Evolutionary conservation across 2,888 invertebrate genomes (phyloP).

Genomic region (Ornithoptera priamus): DNA sequence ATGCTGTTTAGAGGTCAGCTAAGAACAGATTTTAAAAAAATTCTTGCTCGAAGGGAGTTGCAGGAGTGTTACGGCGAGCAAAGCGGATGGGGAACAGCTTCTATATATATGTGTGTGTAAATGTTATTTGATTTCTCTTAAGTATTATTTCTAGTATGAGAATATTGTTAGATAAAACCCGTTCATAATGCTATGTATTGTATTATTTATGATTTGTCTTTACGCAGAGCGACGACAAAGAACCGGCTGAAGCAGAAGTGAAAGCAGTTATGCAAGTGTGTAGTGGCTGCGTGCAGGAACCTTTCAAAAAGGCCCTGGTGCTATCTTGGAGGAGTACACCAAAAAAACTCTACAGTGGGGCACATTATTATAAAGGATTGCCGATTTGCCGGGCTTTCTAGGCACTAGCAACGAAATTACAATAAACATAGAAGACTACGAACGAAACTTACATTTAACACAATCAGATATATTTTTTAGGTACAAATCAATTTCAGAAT

Average conservation of each 20-base stretch:
- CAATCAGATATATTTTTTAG: conserved; percentile 1
- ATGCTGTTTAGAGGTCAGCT: too few relatives aligned
- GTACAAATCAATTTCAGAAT: conserved; percentile 7
- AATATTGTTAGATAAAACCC: background rate
- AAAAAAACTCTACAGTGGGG: conserved; percentile 87
- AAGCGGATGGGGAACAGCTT: too few relatives aligned
- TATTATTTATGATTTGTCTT: background rate
- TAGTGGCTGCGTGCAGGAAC: conserved; percentile 86
- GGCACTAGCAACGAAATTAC: conserved; percentile 25
- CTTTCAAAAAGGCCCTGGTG: conserved; percentile 88
- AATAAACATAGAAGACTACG: conserved; percentile 9
- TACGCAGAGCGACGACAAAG: conserved; percentile 84
- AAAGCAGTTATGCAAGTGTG: conserved; percentile 89
- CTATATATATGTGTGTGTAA: too few relatives aligned
- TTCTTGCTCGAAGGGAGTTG: too few relatives aligned
- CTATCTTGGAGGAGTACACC: conserved; percentile 87
- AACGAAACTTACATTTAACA: background rate
- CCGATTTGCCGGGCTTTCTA: conserved; percentile 84
- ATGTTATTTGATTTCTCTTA: background rate
- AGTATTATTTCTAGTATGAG: background rate
- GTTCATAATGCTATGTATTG: background rate
- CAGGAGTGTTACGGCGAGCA: too few relatives aligned
- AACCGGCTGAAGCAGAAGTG: conserved; percentile 91
- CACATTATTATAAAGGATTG: conserved; percentile 83
- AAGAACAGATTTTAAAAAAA: too few relatives aligned